Conservation (phyloP, 2,888 invertebrate species). For the Cataglyphis livida region DNA sequence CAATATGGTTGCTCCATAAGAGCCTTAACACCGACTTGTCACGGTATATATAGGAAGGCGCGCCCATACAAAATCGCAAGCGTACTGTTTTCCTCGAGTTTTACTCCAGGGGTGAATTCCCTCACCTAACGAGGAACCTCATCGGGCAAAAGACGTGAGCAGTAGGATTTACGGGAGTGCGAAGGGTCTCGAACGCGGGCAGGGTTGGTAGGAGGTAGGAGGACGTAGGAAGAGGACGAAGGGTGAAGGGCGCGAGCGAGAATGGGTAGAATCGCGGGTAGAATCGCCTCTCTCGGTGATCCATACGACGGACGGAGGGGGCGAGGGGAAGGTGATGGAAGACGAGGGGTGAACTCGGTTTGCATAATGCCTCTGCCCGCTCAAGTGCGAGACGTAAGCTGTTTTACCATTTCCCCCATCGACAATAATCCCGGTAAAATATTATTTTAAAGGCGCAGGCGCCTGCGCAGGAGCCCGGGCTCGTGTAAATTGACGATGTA, state of each 20-base stretch:
- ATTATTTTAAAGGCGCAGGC: constrained; percentile 80
- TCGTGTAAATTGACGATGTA: constrained; percentile 23
- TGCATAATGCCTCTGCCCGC: constrained; percentile 80
- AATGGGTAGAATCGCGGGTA: constrained; percentile 54
- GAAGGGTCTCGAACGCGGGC: constrained; percentile 39
- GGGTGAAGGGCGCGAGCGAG: constrained; percentile 55
- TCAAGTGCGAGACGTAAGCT: constrained; percentile 80
- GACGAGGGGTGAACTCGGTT: constrained; percentile 76
- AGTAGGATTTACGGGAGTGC: constrained; percentile 63
- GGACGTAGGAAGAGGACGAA: constrained; percentile 41
- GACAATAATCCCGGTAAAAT: constrained; percentile 82
- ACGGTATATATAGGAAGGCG: constrained; percentile 3
- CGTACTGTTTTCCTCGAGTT: constrained; percentile 42
- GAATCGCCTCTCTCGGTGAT: constrained; percentile 54
- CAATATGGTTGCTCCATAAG: background rate
- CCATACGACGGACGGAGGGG: constrained; percentile 50
- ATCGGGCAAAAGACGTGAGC: constrained; percentile 57
- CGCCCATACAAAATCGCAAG: constrained; percentile 35
- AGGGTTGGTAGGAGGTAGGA: constrained; percentile 5
- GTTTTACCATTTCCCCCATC: constrained; percentile 79
- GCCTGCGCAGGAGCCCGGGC: constrained; percentile 21
- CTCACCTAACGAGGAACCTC: constrained; percentile 68
- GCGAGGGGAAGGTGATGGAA: constrained; percentile 63
- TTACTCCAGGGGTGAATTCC: constrained; percentile 63
- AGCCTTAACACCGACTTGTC: constrained; percentile 16